phyloP scores from a whole-genome alignment of 2,797 vertebrate species.

The Margarornis squamiger region DNA sequence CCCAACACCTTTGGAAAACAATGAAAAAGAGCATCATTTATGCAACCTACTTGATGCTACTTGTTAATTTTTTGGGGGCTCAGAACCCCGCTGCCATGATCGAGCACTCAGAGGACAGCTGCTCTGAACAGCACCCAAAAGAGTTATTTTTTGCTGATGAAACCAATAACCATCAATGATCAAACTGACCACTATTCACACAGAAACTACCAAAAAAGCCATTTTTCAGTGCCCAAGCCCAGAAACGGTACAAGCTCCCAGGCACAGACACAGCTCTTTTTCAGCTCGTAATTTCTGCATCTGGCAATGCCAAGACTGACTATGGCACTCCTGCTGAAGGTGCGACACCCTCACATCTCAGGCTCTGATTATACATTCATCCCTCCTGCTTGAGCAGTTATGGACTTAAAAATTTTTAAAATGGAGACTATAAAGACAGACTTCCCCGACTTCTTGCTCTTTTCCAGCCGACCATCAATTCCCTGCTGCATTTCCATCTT shows the following conservation, averaged over 20 bases:
- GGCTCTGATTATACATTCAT: rapidly evolving
- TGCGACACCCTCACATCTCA: neutral
- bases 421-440: neutral
- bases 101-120: rapidly evolving
- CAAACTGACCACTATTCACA: neutral
- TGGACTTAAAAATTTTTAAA: neutral
- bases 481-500: neutral
- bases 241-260: neutral
- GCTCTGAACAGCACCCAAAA: neutral
- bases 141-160: neutral
- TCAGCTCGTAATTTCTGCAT: neutral
- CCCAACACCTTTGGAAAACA: neutral
- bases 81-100: neutral
- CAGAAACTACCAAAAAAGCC: neutral
- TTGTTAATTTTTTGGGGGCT: neutral
- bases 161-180: neutral
- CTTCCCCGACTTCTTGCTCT: neutral
- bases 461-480: neutral
- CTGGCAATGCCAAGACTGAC: rapidly evolving
- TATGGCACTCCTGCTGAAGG: rapidly evolving
- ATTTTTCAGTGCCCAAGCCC: neutral
- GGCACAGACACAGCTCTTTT: neutral
- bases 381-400: neutral
- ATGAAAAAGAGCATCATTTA: neutral
- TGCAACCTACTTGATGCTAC: neutral